Evolutionary conservation across 2,113 vertebrate species (phyloP), one percentile per base, ranked within the genome.

Genomic region (Coryphaenoides rupestris): DNA sequence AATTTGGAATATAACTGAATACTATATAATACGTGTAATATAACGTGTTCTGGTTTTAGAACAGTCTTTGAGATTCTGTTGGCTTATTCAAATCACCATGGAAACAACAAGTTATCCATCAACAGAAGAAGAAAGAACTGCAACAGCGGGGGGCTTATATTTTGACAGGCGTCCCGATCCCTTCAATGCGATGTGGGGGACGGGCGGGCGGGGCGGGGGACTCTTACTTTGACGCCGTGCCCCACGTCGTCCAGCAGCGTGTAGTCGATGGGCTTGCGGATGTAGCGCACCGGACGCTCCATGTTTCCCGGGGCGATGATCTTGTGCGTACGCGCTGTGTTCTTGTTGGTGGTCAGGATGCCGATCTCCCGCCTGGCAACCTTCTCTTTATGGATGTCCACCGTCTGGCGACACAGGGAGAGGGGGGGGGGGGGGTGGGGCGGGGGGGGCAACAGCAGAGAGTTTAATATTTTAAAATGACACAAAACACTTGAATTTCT

Each of bases 301-400:
- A 98, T 95, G 91, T 98, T 99, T 45, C 93, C 95, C 0, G 96
- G 97, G 28, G 97, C 97, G 76, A 99, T 98, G 85, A 99, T 99
- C 92, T 99, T 99, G 88, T 99, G 97, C 76, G 95, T 99, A 89
- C 97, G 93, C 28, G 97, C 94, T 24, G 97, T 99, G 90, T 98
- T 99, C 88, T 99, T 99, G 80, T 99, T 99, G 72, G 97, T 99
- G 79, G 97, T 99, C 86, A 99, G 89, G 90, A 99, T 98, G 75
- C 97, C 97, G 52, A 99, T 99, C 89, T 99, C 97, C 87, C 97
- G 94, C 79, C 96, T 93, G 45, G 97, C 97, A 60, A 99, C 97
- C 82, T 99, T 99, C 85, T 98, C 96, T 89, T 98, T 99, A 84
- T 98, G 96, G 85, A 99, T 98, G 87, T 98, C 95, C 91, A 98